Evolutionary conservation across 2,888 invertebrate species (phyloP), one percentile per base, ranked within the genome.

Genomic region (Adineta ricciae): DNA sequence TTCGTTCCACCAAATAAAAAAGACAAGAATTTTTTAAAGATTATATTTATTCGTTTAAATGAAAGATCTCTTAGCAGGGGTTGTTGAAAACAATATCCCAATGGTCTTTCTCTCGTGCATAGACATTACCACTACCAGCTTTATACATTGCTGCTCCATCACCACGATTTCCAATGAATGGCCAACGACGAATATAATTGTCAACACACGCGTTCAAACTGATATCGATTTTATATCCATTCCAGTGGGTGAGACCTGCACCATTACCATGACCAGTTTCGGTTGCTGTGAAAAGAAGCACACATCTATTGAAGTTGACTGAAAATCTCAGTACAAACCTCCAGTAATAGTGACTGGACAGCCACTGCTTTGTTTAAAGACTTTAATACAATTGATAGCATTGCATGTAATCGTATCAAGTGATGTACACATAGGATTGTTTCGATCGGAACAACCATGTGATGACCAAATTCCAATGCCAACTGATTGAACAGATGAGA

Each of bases 181-280:
- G 86, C n/a, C 46, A 84, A 32, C 38, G 46, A 54, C n/a, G 64
- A 38, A 86, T 86, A 54, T 86, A 86, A n/a, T 24, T 21, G 38
- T 49, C 46, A 16, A 83, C 41, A 56, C 84, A 84, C 14, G 84
- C 2, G 56, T 86, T 83, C 1, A 86, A 9, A 21, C 84, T 54
- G 82, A 86, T 86, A 52, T 86, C 86, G 83, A 86, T 72, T 52
- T 86, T 86, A 82, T 86, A 86, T 16, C 86, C 86, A 82, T 50
- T 86, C 41, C 83, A 86, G 64, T 86, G 86, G 24, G 83, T 78
- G 49, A 86, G 52, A 9, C 72, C 84, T n/a, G 84, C 86, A n/a
- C 73, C 49, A n/a, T n/a, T n/a, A 38, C 84, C 84, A 32, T 86
- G 86, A 36, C 86, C 86, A 24, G 54, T 84, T 56, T 84, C 84